Evolutionary conservation across 2,888 invertebrate species (phyloP).

Genomic region (Netelia melanura): DNA sequence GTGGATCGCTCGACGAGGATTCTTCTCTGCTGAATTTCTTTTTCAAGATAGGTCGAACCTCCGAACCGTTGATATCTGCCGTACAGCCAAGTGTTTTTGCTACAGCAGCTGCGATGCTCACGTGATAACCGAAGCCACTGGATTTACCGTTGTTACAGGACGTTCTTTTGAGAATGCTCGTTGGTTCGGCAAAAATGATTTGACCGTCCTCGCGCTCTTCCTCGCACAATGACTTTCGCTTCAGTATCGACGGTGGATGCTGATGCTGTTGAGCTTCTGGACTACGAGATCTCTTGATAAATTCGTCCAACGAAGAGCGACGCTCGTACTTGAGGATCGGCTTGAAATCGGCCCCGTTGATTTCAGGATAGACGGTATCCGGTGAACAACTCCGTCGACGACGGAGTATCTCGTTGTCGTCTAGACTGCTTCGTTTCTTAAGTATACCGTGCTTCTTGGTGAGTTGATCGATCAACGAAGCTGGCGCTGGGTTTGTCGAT

Average conservation of each 20-base stretch:
- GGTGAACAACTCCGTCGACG: slow-evolving; percentile 90
- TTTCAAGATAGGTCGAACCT: slow-evolving; percentile 92
- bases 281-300: slow-evolving; percentile 87
- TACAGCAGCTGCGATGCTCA: slow-evolving; percentile 89
- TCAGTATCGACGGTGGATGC: slow-evolving; percentile 89
- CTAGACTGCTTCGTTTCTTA: slow-evolving; percentile 93
- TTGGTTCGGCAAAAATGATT: slow-evolving; percentile 89
- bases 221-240: slow-evolving; percentile 89
- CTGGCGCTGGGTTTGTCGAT: slow-evolving; percentile 93
- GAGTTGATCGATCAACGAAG: slow-evolving; percentile 88
- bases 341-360: slow-evolving; percentile 87
- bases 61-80: slow-evolving; percentile 85
- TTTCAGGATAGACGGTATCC: slow-evolving; percentile 86
- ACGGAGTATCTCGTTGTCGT: slow-evolving; percentile 90
- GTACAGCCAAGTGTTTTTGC: slow-evolving; percentile 85
- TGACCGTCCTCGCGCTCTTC: slow-evolving; percentile 87
- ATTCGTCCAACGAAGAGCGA: slow-evolving; percentile 90
- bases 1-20: slow-evolving; percentile 79
- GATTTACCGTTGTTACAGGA: slow-evolving; percentile 88
- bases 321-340: slow-evolving; percentile 90
- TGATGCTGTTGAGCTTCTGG: slow-evolving; percentile 86
- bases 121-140: slow-evolving; percentile 88
- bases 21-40: slow-evolving; percentile 92
- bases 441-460: slow-evolving; percentile 91
- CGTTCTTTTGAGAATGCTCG: slow-evolving; percentile 91